phyloP scores from a whole-genome alignment of 1,140 invertebrate species.

The Drosophila kohkoa region DNA sequence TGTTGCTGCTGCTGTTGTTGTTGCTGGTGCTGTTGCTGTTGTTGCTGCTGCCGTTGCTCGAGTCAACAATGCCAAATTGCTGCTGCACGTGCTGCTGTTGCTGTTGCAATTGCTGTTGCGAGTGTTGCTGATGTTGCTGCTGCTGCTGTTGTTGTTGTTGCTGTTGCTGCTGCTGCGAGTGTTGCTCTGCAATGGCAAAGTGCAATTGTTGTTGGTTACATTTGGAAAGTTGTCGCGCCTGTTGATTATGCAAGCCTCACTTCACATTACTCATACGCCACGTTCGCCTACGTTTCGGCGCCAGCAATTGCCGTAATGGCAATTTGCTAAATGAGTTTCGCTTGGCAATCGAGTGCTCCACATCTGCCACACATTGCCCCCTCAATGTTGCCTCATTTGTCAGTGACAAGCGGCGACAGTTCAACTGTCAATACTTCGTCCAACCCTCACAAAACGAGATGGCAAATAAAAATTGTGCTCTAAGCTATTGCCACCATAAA shows the following conservation, averaged over 20 bases:
- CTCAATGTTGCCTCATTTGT: conserved; percentile 38
- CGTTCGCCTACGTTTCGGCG: conserved; percentile 16
- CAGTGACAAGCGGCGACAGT: conserved; percentile 39
- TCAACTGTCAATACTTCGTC: conserved; percentile 27
- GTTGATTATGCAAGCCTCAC: conserved; percentile 50
- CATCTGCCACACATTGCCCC: conserved; percentile 41
- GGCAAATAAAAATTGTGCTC: conserved; percentile 39
- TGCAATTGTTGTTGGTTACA: conserved; percentile 58
- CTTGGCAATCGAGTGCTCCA: conserved; percentile 53
- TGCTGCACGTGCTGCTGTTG: conserved; percentile 57
- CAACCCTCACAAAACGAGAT: not conserved
- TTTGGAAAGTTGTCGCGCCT: conserved; percentile 60
- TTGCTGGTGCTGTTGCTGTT: conserved; percentile 31
- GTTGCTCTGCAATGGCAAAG: conserved; percentile 74
- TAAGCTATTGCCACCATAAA: conserved; percentile 1
- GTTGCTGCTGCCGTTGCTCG: conserved; percentile 49
- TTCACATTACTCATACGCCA: conserved; percentile 61
- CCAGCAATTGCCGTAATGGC: conserved; percentile 33
- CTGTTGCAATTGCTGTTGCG: conserved; percentile 21
- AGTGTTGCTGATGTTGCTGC: conserved; percentile 30
- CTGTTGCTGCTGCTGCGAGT: conserved; percentile 25
- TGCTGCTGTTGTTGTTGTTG: conserved; percentile 45
- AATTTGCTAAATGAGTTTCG: conserved; percentile 68
- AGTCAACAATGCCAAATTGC: conserved; percentile 42
- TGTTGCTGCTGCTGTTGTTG: conserved; percentile 85